Conservation (phyloP, 2,797 vertebrate genomes). For the Cephalopachus bancanus region DNA sequence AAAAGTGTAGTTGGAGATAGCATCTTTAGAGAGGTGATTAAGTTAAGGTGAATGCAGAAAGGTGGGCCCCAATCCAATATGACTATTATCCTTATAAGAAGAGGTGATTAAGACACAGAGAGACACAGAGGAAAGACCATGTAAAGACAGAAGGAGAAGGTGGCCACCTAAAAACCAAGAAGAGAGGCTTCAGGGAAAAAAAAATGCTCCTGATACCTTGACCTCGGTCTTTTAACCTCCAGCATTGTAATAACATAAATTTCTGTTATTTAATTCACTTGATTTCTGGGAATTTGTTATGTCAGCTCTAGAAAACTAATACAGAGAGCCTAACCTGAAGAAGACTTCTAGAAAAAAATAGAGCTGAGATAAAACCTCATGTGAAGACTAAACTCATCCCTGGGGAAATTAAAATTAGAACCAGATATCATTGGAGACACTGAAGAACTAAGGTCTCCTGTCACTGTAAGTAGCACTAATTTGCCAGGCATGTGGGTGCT, state of each 20-base stretch:
- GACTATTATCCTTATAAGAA: neutral
- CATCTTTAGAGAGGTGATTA: neutral
- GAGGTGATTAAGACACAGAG: neutral
- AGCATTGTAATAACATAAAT: neutral
- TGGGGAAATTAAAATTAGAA: conserved; percentile 21
- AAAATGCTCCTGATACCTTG: neutral
- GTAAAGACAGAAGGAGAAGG: neutral
- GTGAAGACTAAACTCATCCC: neutral
- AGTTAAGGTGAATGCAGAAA: neutral
- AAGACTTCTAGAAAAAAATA: neutral
- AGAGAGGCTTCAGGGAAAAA: neutral
- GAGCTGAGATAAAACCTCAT: neutral
- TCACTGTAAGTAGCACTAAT: neutral
- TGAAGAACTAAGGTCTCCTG: neutral
- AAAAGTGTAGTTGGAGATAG: neutral
- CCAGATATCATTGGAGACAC: neutral
- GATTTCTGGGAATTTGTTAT: neutral
- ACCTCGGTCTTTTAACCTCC: neutral
- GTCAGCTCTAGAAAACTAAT: neutral
- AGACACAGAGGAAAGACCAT: neutral
- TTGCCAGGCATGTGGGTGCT: neutral
- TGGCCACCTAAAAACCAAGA: neutral
- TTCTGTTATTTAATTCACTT: neutral
- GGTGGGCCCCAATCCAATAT: neutral
- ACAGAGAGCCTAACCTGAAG: neutral